These are phyloP conservation scores for Mobula birostris DNA, from an alignment of 2,113 vertebrate species.

Conservation along the genomic window DNA sequence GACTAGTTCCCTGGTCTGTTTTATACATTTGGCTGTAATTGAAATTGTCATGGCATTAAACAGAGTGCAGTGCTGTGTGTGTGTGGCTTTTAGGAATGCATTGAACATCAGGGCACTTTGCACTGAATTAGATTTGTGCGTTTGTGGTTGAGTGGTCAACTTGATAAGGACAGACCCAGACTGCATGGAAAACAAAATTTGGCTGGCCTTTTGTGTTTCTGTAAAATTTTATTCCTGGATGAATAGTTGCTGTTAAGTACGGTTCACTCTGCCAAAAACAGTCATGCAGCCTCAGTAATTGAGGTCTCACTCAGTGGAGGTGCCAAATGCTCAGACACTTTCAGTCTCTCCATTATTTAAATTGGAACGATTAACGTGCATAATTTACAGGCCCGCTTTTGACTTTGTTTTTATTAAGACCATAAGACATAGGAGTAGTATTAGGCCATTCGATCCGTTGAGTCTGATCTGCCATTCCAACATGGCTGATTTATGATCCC, in stretches of 20 bases:
- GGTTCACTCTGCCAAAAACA: not conserved
- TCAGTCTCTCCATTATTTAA: not conserved
- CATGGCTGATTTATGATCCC: no score
- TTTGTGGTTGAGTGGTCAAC: conserved; percentile 6
- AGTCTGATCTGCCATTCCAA: no score
- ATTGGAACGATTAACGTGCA: not conserved
- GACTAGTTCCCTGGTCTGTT: not conserved
- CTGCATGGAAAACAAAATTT: conserved; percentile 4
- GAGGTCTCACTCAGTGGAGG: not conserved
- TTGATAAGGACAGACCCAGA: not conserved
- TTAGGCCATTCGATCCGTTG: no score
- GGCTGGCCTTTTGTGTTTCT: not conserved
- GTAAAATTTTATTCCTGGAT: conserved; percentile 5
- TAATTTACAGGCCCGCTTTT: not conserved
- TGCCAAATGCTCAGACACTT: not conserved
- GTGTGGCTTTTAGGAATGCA: conserved; percentile 19
- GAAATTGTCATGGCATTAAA: not conserved
- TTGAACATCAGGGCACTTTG: not conserved
- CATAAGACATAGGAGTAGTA: no score
- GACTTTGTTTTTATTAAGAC: not conserved
- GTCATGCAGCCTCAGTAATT: not conserved
- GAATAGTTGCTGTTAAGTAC: not conserved
- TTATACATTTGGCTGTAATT: conserved; percentile 4
- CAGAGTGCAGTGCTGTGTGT: not conserved
- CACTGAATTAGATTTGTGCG: not conserved